phyloP scores from a whole-genome alignment of 2,888 invertebrate species.

The Drosophila diplacantha region DNA sequence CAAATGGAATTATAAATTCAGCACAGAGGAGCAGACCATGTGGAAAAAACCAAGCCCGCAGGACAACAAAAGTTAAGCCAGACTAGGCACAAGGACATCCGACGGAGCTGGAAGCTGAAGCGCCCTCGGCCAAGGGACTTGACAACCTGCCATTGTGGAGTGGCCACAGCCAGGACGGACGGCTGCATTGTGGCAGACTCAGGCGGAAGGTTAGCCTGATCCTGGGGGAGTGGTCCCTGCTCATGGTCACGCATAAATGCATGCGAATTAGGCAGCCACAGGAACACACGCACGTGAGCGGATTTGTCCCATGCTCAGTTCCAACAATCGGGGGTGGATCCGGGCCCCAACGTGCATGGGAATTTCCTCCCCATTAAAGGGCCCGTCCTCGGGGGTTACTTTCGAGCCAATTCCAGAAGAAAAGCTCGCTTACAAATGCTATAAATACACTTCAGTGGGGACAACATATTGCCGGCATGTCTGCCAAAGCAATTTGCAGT shows the following conservation, averaged over 20 bases:
- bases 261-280: slow-evolving; percentile 65
- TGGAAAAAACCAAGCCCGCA: slow-evolving; percentile 58
- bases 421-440: slow-evolving; percentile 44
- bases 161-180: slow-evolving; percentile 53
- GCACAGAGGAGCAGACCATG: slow-evolving; percentile 45
- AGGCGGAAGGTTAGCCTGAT: slow-evolving; percentile 4
- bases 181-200: slow-evolving; percentile 27
- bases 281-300: slow-evolving; percentile 51
- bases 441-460: slow-evolving; percentile 58
- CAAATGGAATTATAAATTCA: slow-evolving; percentile 74
- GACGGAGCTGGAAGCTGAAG: slow-evolving; percentile 17
- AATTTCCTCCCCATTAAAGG: slow-evolving; percentile 50
- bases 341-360: slow-evolving; percentile 55
- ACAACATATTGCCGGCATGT: slow-evolving; percentile 67
- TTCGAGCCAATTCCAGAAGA: slow-evolving; percentile 46
- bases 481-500: slow-evolving; percentile 49
- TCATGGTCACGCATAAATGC: slow-evolving; percentile 73
- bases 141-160: slow-evolving; percentile 61
- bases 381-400: slow-evolving; percentile 42
- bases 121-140: slow-evolving; percentile 43
- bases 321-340: slow-evolving; percentile 37
- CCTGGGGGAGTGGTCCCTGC: slow-evolving; percentile 24
- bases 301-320: slow-evolving; percentile 14
- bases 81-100: slow-evolving; percentile 47
- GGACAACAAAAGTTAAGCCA: slow-evolving; percentile 73